Conservation (phyloP, 2,888 invertebrate species). For the Oxycera nigricornis region DNA sequence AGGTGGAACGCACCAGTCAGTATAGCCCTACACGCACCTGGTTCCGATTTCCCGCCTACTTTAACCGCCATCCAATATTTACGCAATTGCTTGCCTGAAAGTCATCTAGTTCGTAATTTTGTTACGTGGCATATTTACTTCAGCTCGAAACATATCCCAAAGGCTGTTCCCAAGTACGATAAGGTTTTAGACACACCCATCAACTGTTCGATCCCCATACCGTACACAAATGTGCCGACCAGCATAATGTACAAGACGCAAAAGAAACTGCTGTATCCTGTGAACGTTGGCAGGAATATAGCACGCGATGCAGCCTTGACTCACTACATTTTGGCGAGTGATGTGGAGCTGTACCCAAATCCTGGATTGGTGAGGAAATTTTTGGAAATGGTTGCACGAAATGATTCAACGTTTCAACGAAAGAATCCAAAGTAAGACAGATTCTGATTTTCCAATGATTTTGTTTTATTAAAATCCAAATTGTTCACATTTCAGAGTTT, state of each 20-base stretch:
- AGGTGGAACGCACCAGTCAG: conserved; percentile 89
- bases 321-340: conserved; percentile 83
- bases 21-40: conserved; percentile 87
- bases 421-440: conserved; percentile 64
- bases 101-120: conserved; percentile 74
- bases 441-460: too few relatives aligned
- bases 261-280: conserved; percentile 84
- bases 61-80: conserved; percentile 81
- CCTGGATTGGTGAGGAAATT: conserved; percentile 81
- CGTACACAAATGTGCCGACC: conserved; percentile 71
- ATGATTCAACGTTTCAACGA: conserved; percentile 69
- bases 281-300: conserved; percentile 89
- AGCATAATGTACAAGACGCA: conserved; percentile 78
- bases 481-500: conserved; percentile 72
- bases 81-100: conserved; percentile 74
- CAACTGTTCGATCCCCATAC: conserved; percentile 76
- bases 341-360: conserved; percentile 91
- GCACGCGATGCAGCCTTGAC: conserved; percentile 84
- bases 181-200: conserved; percentile 69
- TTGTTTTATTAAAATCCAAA: background rate
- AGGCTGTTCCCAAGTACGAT: conserved; percentile 71
- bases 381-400: conserved; percentile 82
- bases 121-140: conserved; percentile 92
- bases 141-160: conserved; percentile 84
- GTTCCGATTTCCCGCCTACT: conserved; percentile 79